Base-by-base conservation (phyloP, 2,888 invertebrate genomes). In the Andrena fulva region DNA sequence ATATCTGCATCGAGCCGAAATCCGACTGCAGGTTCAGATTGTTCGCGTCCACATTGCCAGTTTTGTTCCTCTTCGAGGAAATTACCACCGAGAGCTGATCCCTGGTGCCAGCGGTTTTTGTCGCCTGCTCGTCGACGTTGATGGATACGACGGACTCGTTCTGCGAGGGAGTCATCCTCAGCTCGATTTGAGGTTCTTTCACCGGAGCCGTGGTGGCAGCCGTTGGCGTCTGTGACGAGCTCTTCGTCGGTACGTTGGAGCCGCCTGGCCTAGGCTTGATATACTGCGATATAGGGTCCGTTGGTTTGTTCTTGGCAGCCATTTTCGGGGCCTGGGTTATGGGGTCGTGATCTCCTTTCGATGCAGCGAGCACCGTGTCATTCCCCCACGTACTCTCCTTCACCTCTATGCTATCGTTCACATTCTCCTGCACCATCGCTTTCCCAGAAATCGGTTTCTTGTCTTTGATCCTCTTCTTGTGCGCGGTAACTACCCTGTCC, bases 11-110 rank as follows among this genome's bases (percentile, higher is more conserved):
- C 48, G 89, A 76, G 2, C 79, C 82, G 48, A 78, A 85, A 33
- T 81, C 73, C 0, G 70, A 0, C 0, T 7, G 10, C 8, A 7
- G 0, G 16, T n/a, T 70, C 52, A 1, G 0, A 16, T 60, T 72
- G n/a, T 12, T 10, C 5, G 52, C 2, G 0, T 52, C 16, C 8
- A 7, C n/a, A 0, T n/a, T 50, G 20, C 29, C 29, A 1, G 6
- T 16, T 16, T 42, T 27, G 8, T 69, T 52, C 33, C 29, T 71
- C 33, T 29, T 70, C 3, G 87, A 84, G 20, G 62, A 76, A 8
- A 88, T 83, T 2, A 86, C 62, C 16, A 91, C 84, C 0, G 89
- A 90, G 2, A 90, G 81, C 10, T 87, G 87, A n/a, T 85, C 85
- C 7, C 71, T 63, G 7, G 24, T 0, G 2, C 71, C 66, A 2